phyloP scores from a whole-genome alignment of 2,113 vertebrate genomes.

The Hylia prasina region DNA sequence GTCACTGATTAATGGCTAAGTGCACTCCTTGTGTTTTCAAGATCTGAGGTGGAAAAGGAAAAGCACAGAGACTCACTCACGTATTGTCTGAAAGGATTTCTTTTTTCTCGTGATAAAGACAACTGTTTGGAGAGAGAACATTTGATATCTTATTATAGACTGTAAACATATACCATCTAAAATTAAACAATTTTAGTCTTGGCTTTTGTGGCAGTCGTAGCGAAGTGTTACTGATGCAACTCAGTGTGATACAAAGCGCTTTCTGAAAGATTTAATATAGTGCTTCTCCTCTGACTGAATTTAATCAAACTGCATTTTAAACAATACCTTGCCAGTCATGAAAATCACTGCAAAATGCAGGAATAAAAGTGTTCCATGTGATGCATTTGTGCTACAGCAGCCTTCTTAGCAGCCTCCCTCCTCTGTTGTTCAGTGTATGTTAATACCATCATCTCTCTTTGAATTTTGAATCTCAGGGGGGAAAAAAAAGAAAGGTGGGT shows the following conservation, averaged over 20 bases:
- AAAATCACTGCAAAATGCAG: neutral
- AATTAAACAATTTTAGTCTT: constrained; percentile 32
- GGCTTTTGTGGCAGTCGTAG: constrained; percentile 22
- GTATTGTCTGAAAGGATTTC: neutral
- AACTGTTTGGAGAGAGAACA: constrained; percentile 3
- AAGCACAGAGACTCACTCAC: neutral
- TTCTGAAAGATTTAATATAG: constrained; percentile 9
- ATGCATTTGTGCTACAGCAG: neutral
- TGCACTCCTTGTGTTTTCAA: neutral
- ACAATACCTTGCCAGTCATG: neutral
- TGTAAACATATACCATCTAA: neutral
- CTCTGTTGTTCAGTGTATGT: neutral
- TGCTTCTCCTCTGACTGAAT: neutral
- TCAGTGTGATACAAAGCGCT: neutral
- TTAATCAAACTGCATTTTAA: constrained; percentile 24
- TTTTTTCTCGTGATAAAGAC: neutral
- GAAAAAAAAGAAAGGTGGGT: neutral
- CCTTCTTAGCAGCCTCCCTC: neutral
- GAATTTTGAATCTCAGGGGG: neutral
- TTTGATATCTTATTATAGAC: constrained; percentile 27
- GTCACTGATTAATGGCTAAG: constrained; percentile 41
- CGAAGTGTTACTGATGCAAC: neutral
- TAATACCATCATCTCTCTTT: neutral
- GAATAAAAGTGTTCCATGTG: neutral
- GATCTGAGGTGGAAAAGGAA: neutral